These are phyloP conservation scores for Apogon talboti DNA, from an alignment of 2,797 vertebrate species.

Conservation along the genomic window DNA sequence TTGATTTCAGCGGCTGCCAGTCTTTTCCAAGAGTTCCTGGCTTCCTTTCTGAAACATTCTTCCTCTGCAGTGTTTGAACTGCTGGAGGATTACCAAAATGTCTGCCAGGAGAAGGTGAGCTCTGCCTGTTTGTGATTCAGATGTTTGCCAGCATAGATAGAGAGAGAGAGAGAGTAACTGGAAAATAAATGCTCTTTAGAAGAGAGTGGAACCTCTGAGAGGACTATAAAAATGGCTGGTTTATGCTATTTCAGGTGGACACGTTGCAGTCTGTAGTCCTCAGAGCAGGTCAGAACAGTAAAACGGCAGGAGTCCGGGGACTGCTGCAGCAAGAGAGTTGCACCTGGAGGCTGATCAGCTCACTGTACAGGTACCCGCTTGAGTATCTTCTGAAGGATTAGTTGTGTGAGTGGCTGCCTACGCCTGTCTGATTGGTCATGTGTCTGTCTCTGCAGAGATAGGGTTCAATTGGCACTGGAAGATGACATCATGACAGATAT, in stretches of 20 bases:
- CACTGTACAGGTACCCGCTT: slow-evolving; percentile 90
- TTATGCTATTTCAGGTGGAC: slow-evolving; percentile 82
- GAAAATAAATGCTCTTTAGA: too few relatives aligned
- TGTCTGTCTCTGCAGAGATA: slow-evolving; percentile 85
- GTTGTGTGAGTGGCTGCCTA: neutral
- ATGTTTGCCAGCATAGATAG: neutral
- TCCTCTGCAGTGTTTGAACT: slow-evolving; percentile 94
- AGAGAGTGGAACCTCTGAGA: too few relatives aligned
- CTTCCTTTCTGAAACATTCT: slow-evolving; percentile 90
- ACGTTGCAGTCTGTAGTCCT: slow-evolving; percentile 92
- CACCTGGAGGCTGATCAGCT: slow-evolving; percentile 94
- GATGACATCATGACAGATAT: slow-evolving; percentile 91
- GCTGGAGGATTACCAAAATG: slow-evolving; percentile 91
- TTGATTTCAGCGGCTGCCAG: slow-evolving; percentile 87
- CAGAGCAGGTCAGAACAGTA: slow-evolving; percentile 92
- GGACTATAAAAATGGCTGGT: too few relatives aligned
- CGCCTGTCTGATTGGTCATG: neutral
- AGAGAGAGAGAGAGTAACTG: too few relatives aligned
- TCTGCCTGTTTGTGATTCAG: too few relatives aligned
- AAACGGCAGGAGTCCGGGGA: slow-evolving; percentile 95
- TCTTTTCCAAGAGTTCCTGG: slow-evolving; percentile 93
- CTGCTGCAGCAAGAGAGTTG: slow-evolving; percentile 96
- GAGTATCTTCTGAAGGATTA: neutral
- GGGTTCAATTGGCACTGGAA: slow-evolving; percentile 92
- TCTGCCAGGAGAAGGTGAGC: slow-evolving; percentile 86